Evolutionary conservation across 2,113 vertebrate species (phyloP).

Genomic region (Nycticryphes semicollaris): DNA sequence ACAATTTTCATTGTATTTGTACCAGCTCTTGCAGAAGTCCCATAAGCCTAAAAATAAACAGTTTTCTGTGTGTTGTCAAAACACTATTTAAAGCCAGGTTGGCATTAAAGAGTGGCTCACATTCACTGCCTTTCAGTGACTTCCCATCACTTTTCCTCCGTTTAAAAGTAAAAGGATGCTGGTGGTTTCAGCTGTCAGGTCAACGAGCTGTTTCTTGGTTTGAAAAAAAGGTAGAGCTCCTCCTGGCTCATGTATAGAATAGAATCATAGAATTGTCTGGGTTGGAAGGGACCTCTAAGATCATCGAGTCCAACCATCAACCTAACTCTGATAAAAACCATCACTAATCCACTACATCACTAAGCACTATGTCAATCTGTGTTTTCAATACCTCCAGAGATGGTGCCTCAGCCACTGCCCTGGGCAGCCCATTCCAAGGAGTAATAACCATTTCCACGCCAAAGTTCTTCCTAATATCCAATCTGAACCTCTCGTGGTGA

Average conservation of each 20-base stretch:
- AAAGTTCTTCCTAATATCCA: no score
- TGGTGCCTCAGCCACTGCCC: no score
- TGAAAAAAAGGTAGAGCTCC: not conserved
- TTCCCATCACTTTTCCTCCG: conserved; percentile 18
- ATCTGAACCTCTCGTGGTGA: no score
- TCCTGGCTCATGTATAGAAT: not conserved
- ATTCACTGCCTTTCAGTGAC: not conserved
- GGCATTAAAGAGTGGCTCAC: not conserved
- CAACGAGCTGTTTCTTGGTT: not conserved
- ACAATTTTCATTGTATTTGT: conserved; percentile 36
- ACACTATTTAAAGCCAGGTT: not conserved
- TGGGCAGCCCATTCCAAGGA: no score
- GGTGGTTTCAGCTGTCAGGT: not conserved
- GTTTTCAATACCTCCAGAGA: no score
- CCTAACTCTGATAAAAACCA: no score
- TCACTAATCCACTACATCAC: no score
- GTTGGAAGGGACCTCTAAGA: no score
- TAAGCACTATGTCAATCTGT: no score
- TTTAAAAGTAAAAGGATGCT: conserved; percentile 1
- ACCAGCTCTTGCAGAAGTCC: not conserved
- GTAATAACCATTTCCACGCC: no score
- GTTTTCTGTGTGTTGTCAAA: not conserved
- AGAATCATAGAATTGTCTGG: no score
- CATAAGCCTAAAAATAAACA: not conserved
- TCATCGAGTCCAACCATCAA: no score